These are phyloP conservation scores for Aphelinus atriplicis DNA, from an alignment of 1,140 invertebrate species.

Conservation along the genomic window DNA sequence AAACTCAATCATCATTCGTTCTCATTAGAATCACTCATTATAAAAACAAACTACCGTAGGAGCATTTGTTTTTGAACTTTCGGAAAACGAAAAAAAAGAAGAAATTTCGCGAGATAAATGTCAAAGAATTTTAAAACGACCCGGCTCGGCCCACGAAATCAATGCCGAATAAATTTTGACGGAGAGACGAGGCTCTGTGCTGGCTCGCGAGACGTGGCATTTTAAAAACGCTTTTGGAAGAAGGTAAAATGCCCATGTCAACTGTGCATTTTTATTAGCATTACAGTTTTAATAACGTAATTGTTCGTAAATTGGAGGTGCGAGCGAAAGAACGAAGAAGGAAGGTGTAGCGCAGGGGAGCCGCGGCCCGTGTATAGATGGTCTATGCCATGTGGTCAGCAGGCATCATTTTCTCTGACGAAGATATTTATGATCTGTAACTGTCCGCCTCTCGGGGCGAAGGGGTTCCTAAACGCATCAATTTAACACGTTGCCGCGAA, in stretches of 20 bases:
- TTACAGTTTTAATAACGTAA: slow-evolving; percentile 41
- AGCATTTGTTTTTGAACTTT: too few relatives aligned
- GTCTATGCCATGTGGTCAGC: slow-evolving; percentile 60
- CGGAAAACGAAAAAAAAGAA: too few relatives aligned
- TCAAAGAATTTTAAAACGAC: slow-evolving; percentile 13
- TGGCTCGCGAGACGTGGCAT: not conserved
- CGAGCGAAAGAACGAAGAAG: not conserved
- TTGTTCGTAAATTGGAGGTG: slow-evolving; percentile 32
- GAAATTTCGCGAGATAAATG: too few relatives aligned
- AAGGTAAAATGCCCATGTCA: slow-evolving; percentile 29
- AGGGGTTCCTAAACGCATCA: slow-evolving; percentile 65
- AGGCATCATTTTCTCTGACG: slow-evolving; percentile 48
- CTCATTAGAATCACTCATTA: too few relatives aligned
- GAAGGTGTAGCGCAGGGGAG: not conserved
- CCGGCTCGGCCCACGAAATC: not conserved
- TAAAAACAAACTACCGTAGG: too few relatives aligned
- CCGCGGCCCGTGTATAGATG: not conserved
- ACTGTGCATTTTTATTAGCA: slow-evolving; percentile 40
- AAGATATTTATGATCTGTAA: slow-evolving; percentile 64
- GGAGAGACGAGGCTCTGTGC: too few relatives aligned
- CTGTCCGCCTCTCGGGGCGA: slow-evolving; percentile 61
- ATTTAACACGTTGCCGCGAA: slow-evolving; percentile 60
- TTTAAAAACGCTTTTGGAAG: slow-evolving; percentile 15
- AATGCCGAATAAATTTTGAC: not conserved
- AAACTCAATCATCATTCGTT: too few relatives aligned